Evolutionary conservation across 1,140 invertebrate genomes (phyloP).

Genomic region (Dreissena polymorpha): DNA sequence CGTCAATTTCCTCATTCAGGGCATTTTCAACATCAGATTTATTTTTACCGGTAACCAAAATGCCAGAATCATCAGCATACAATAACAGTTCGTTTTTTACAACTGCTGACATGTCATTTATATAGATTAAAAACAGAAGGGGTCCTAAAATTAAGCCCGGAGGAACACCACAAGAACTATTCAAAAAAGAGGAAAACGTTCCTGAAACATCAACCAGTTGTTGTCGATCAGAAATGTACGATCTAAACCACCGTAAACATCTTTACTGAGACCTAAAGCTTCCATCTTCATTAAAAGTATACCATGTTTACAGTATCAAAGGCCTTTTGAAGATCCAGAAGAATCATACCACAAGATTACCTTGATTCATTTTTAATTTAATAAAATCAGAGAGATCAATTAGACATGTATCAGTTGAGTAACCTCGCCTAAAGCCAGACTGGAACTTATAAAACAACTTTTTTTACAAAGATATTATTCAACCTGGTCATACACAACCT

Average conservation of each 20-base stretch:
- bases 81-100: slow-evolving; percentile 31
- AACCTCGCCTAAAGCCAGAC: slow-evolving; percentile 29
- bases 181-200: not conserved
- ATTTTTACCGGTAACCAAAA: slow-evolving; percentile 45
- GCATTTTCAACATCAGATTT: slow-evolving; percentile 12
- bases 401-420: slow-evolving; percentile 47
- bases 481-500: slow-evolving; percentile 32
- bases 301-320: slow-evolving; percentile 53
- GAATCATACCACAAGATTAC: slow-evolving; percentile 34
- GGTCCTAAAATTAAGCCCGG: slow-evolving; percentile 47
- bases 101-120: slow-evolving; percentile 47
- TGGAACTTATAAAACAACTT: slow-evolving; percentile 16
- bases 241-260: slow-evolving; percentile 40
- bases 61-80: slow-evolving; percentile 56
- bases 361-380: slow-evolving; percentile 29
- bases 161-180: slow-evolving; percentile 36
- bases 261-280: slow-evolving; percentile 29
- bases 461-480: slow-evolving; percentile 26
- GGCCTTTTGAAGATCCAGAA: slow-evolving; percentile 54
- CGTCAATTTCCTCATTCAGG: slow-evolving; percentile 18
- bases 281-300: slow-evolving; percentile 42
- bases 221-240: slow-evolving; percentile 37
- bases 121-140: slow-evolving; percentile 48
- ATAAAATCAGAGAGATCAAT: slow-evolving; percentile 33
- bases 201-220: slow-evolving; percentile 35